Evolutionary conservation across 2,113 vertebrate genomes (phyloP), one percentile per base, ranked within the genome.

Genomic region (Boulengerochromis microlepis): DNA sequence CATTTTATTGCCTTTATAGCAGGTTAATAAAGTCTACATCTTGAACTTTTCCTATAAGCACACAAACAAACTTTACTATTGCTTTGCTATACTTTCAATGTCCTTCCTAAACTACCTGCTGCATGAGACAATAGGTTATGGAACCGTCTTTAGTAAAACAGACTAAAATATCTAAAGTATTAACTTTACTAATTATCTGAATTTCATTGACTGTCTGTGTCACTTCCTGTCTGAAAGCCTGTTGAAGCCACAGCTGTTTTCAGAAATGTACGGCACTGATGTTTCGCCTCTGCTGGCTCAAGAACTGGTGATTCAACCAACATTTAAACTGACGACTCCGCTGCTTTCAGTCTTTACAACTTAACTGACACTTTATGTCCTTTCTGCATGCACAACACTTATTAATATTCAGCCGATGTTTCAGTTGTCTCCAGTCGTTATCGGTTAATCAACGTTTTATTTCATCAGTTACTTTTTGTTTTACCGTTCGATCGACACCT

Each of bases 161-260:
- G 15, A 80, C 18, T 52, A 26, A 74, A 47, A n/a, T 13, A 10
- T 50, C 71, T 26, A 2, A 45, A 78, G 35, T 9, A 69, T 42
- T 71, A 71, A 71, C 38, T 42, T 24, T 24, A 13, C 24, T 42
- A 42, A 71, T 10, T 71, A 71, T 42, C 8, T 71, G 66, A 71
- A 42, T 42, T 7, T 24, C 0, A 7, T 42, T 24, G 0, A 42
- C 1, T 4, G n/a, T 71, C 66, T 71, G 38, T 0, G 22, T 45
- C 69, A 45, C 22, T 74, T 74, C 38, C 69, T 26, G 69, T 74
- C 22, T 45, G 38, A 74, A 26, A 9, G 2, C 22, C 22, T 10
- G 22, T 45, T 26, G 38, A 45, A 16, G 8, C 4, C 69, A 45
- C 69, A 18, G 38, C 22, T 74, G 38, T 26, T 42, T 71, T 71